Evolutionary conservation across 2,113 vertebrate genomes (phyloP).

Genomic region (Channa argus): DNA sequence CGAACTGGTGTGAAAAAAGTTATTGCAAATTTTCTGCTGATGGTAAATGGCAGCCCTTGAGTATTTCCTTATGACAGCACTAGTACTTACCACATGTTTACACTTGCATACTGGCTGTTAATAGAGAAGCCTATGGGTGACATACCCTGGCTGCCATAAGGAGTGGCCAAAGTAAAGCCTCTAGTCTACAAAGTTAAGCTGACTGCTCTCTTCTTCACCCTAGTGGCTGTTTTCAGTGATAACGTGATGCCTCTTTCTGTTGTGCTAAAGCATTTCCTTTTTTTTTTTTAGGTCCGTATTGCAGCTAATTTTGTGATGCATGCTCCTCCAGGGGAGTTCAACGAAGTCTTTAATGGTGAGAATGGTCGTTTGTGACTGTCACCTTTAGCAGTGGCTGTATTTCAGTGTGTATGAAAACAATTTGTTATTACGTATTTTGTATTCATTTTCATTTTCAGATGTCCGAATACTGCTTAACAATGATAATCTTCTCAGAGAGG

Average conservation of each 20-base stretch:
- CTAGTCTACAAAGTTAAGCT: conserved; percentile 25
- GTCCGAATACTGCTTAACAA: conserved; percentile 93
- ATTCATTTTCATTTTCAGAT: conserved; percentile 82
- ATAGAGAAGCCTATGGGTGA: conserved; percentile 61
- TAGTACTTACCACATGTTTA: conserved; percentile 41
- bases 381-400: not conserved
- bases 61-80: conserved; percentile 1
- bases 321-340: conserved; percentile 96
- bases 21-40: not conserved
- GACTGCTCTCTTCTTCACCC: conserved; percentile 42
- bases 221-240: conserved; percentile 20
- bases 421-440: not conserved
- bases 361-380: not conserved
- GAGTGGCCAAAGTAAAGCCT: conserved; percentile 50
- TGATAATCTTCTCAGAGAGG: conserved; percentile 95
- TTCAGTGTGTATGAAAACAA: not conserved
- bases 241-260: not conserved
- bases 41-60: not conserved
- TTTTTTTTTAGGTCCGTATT: conserved; percentile 87
- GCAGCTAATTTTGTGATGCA: conserved; percentile 95
- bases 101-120: conserved; percentile 65
- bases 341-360: conserved; percentile 97
- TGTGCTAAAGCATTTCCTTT: conserved; percentile 24
- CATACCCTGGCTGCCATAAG: conserved; percentile 55
- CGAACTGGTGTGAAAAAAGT: not conserved